phyloP scores from a whole-genome alignment of 2,888 invertebrate genomes.

The Lasiommata megera region DNA sequence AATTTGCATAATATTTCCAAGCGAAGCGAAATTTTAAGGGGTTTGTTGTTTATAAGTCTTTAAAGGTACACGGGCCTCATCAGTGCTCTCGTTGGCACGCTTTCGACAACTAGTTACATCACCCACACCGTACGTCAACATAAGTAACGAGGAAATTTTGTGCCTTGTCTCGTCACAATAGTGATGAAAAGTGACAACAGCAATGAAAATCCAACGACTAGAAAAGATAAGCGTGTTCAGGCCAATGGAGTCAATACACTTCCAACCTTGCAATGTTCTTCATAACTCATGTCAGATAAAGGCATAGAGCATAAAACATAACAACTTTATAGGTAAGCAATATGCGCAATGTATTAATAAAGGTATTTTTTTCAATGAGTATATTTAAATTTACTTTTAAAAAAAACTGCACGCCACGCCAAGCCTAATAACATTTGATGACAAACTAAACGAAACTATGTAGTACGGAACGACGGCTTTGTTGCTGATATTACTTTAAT shows the following conservation, averaged over 20 bases:
- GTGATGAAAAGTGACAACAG: constrained; percentile 36
- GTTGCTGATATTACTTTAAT: neutral
- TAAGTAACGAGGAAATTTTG: constrained; percentile 55
- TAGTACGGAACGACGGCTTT: neutral
- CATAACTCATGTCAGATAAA: constrained; percentile 76
- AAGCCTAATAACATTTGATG: neutral
- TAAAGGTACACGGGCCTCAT: constrained; percentile 20
- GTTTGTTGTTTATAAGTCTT: constrained; percentile 4
- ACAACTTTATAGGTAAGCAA: constrained; percentile 53
- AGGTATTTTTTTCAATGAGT: neutral
- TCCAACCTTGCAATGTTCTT: constrained; percentile 79
- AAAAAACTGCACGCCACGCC: neutral
- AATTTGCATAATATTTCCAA: neutral
- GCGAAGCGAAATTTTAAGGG: constrained; percentile 1
- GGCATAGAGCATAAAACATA: constrained; percentile 73
- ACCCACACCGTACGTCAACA: constrained; percentile 71
- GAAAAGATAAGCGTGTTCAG: constrained; percentile 73
- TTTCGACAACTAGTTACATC: constrained; percentile 65
- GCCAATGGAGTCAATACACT: constrained; percentile 77
- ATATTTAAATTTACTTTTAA: neutral
- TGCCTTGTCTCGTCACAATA: constrained; percentile 47
- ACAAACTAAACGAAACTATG: neutral
- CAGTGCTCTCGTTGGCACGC: constrained; percentile 58
- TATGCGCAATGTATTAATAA: constrained; percentile 25
- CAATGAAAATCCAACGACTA: constrained; percentile 54